Conservation (phyloP, 2,797 vertebrate genomes). For the Cirrhinus molitorella region DNA sequence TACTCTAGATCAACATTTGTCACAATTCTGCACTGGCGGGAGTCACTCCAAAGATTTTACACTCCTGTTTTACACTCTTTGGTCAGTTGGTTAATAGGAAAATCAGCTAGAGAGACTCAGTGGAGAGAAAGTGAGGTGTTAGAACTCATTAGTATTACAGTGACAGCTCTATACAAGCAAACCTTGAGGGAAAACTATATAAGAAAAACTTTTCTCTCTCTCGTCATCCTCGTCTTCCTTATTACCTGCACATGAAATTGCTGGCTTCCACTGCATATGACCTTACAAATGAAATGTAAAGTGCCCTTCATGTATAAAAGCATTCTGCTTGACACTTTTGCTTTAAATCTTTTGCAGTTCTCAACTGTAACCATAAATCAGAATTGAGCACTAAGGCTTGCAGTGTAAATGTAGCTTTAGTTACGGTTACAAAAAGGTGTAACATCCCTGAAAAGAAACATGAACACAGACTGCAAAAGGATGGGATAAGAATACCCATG, state of each 20-base stretch:
- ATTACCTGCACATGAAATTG: not conserved
- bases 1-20: too few relatives aligned
- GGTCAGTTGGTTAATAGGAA: not conserved
- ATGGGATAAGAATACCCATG: conserved; percentile 38
- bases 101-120: not conserved
- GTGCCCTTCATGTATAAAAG: not conserved
- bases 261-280: not conserved
- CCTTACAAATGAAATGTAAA: not conserved
- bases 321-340: not conserved
- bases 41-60: not conserved
- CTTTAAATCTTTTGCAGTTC: not conserved
- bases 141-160: not conserved
- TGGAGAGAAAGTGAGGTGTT: not conserved
- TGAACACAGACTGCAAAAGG: conserved; percentile 20
- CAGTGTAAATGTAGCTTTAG: not conserved
- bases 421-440: conserved; percentile 25
- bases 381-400: not conserved
- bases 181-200: not conserved
- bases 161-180: not conserved
- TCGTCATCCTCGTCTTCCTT: not conserved
- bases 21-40: not conserved
- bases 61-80: not conserved
- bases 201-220: not conserved
- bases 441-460: conserved; percentile 15
- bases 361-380: not conserved